A percentile compares a stretch with the other conserved stretches of the same genome.
These are phyloP conservation scores for Stratiomys singularior DNA, from an alignment of 2,888 invertebrate genomes.

Conservation along the genomic window DNA sequence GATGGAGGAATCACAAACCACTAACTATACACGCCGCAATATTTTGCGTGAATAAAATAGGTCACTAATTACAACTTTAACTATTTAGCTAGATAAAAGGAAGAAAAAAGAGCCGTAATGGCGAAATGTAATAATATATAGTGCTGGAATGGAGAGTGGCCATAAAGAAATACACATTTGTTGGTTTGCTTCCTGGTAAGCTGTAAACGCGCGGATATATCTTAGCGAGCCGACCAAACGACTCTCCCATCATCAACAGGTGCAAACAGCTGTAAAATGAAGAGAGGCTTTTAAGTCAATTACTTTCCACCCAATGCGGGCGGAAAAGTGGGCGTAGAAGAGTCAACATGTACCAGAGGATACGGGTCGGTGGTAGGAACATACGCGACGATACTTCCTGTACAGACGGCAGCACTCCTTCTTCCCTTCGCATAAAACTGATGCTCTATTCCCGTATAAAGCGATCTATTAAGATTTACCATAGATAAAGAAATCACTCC, in stretches of 20 bases:
- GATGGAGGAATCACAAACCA: background rate
- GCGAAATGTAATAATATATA: slow-evolving; percentile 4
- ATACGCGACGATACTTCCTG: background rate
- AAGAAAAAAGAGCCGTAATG: background rate
- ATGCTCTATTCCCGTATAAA: background rate
- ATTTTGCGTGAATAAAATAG: background rate
- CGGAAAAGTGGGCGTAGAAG: background rate
- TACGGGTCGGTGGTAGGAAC: background rate
- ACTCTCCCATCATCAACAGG: slow-evolving; percentile 41
- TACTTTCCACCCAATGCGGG: slow-evolving; percentile 41
- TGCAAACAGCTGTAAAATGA: slow-evolving; percentile 29
- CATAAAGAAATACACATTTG: background rate
- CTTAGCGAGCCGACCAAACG: background rate
- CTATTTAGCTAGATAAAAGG: background rate
- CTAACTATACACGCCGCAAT: background rate
- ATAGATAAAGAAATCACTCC: background rate
- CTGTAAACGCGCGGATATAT: background rate
- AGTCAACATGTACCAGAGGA: background rate
- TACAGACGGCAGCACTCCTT: background rate
- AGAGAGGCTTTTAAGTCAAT: slow-evolving; percentile 50
- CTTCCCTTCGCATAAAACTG: background rate
- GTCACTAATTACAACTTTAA: background rate
- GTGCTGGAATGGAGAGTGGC: background rate
- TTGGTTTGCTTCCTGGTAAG: background rate
- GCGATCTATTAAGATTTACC: slow-evolving; percentile 18